Conservation (phyloP, 2,797 vertebrate genomes). For the Eutrigla gurnardus region DNA sequence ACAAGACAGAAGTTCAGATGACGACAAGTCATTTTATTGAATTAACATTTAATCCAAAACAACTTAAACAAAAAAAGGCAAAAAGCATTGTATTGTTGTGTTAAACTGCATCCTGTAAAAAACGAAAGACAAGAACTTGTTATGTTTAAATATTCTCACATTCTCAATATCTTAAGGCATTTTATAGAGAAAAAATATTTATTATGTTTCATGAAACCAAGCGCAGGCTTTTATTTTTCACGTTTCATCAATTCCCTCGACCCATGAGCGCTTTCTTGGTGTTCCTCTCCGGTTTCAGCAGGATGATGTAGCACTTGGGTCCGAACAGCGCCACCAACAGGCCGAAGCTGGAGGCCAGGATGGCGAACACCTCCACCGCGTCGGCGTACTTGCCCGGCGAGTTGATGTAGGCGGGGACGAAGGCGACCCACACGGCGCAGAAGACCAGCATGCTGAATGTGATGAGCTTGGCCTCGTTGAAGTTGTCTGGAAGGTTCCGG, state of each 20-base stretch:
- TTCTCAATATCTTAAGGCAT: neutral
- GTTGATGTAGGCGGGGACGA: constrained; percentile 24
- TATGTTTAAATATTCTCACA: neutral
- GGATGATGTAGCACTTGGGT: constrained; percentile 70
- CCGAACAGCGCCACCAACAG: constrained; percentile 72
- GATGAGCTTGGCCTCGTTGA: too few relatives aligned
- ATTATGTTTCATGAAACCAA: neutral
- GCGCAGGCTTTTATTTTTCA: too few relatives aligned
- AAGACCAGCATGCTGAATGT: too few relatives aligned
- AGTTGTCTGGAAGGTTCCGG: neutral
- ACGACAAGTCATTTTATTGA: neutral
- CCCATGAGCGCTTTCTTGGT: constrained; percentile 74
- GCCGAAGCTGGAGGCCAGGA: constrained; percentile 71
- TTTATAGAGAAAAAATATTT: neutral
- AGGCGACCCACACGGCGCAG: constrained; percentile 29
- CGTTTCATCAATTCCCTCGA: constrained; percentile 11
- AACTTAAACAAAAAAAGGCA: neutral
- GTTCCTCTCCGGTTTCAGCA: constrained; percentile 69
- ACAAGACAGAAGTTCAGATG: neutral
- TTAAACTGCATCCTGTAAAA: neutral
- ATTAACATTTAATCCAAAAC: neutral
- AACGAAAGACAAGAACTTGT: neutral
- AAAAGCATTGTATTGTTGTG: too few relatives aligned
- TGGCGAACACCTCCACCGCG: neutral
- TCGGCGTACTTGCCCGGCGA: neutral